phyloP scores from a whole-genome alignment of 2,888 invertebrate species.

The Petrolisthes cinctipes region DNA sequence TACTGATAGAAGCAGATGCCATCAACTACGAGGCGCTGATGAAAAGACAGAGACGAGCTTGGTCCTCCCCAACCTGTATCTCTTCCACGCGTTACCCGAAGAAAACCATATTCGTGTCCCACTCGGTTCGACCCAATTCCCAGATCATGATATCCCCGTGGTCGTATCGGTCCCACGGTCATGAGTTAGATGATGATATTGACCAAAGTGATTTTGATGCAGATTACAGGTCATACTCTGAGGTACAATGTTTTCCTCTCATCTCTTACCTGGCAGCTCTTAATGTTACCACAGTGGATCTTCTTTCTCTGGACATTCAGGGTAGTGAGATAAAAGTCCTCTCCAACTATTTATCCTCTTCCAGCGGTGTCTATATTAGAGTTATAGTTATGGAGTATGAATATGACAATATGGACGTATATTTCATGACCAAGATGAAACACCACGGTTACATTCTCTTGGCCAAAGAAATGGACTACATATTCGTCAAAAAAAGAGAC shows the following conservation, averaged over 20 bases:
- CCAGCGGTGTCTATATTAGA: conserved; percentile 23
- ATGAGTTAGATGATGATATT: conserved; percentile 17
- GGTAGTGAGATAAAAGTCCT: conserved; percentile 37
- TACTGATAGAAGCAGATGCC: conserved; percentile 31
- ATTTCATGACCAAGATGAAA: conserved; percentile 22
- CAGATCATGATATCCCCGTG: neutral
- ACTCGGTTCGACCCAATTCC: neutral
- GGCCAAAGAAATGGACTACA: conserved; percentile 4
- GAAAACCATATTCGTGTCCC: conserved; percentile 25
- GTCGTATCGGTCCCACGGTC: conserved; percentile 5
- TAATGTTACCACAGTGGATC: conserved; percentile 35
- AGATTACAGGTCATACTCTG: conserved; percentile 20
- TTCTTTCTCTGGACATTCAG: conserved; percentile 47
- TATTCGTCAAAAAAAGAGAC: conserved; percentile 25
- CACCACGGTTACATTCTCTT: conserved; percentile 26
- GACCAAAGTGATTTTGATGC: neutral
- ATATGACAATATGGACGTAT: neutral
- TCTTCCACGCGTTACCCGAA: conserved; percentile 27
- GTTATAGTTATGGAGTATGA: conserved; percentile 41
- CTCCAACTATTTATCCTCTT: conserved; percentile 7
- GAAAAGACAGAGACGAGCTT: conserved; percentile 28
- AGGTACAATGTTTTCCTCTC: conserved; percentile 43
- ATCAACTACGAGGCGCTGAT: conserved; percentile 22
- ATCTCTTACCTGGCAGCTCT: conserved; percentile 37
- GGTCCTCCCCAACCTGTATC: conserved; percentile 33